phyloP scores from a whole-genome alignment of 2,797 vertebrate genomes.

The Gobio occitaniae region DNA sequence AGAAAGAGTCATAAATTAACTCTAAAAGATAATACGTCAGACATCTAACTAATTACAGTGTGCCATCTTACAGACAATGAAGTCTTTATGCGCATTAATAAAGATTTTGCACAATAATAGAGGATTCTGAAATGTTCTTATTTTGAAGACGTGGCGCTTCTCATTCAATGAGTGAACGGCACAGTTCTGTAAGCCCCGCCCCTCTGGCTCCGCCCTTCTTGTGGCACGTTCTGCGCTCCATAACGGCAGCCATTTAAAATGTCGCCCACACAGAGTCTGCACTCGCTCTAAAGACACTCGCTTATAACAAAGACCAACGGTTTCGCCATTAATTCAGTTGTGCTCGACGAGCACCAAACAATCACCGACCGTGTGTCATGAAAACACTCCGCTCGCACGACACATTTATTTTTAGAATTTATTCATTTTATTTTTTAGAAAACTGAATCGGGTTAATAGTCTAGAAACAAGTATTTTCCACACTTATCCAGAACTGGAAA shows the following conservation, averaged over 20 bases:
- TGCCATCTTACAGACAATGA: neutral
- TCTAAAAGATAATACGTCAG: neutral
- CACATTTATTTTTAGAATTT: neutral
- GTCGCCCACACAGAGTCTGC: too few relatives aligned
- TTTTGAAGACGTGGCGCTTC: neutral
- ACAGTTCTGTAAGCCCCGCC: too few relatives aligned
- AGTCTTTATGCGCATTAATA: neutral
- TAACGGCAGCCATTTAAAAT: too few relatives aligned
- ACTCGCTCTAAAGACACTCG: neutral
- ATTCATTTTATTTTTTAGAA: neutral
- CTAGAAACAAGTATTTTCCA: too few relatives aligned
- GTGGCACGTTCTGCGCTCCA: too few relatives aligned
- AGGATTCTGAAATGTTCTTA: neutral
- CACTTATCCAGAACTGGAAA: neutral
- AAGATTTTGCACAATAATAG: rapidly evolving
- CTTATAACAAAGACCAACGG: neutral
- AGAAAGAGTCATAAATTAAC: neutral
- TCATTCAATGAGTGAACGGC: neutral
- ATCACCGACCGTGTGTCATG: neutral
- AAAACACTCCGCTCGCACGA: neutral
- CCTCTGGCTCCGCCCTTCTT: too few relatives aligned
- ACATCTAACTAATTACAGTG: neutral
- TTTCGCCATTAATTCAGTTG: neutral
- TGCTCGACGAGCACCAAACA: neutral
- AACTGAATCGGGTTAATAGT: neutral